phyloP scores from a whole-genome alignment of 1,140 invertebrate species.

The Drosophila dunni region DNA sequence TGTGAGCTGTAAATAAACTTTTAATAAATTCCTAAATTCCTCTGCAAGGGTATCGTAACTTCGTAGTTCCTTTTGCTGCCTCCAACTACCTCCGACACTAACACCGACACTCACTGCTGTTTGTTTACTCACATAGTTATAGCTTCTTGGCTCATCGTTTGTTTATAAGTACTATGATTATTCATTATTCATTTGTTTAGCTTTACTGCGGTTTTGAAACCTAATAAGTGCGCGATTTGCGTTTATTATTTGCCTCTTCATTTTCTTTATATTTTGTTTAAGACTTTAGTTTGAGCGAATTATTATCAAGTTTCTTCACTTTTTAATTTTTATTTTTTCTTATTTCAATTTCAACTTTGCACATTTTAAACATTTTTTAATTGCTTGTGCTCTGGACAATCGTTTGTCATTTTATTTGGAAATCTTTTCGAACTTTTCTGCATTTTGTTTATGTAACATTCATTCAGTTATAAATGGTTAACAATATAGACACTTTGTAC shows the following conservation, averaged over 20 bases:
- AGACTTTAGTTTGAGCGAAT: constrained; percentile 25
- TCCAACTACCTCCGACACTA: not conserved
- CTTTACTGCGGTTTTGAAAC: constrained; percentile 73
- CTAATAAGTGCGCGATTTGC: constrained; percentile 58
- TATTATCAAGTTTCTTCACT: constrained; percentile 11
- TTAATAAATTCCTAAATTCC: too few species aligned
- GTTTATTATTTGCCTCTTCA: not conserved
- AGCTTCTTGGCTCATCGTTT: constrained; percentile 63
- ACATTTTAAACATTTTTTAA: not conserved
- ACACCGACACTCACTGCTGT: constrained; percentile 15
- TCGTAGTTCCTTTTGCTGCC: not conserved
- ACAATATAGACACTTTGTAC: constrained; percentile 36
- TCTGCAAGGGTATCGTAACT: constrained; percentile 35
- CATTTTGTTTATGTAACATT: not conserved
- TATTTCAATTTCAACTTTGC: constrained; percentile 12
- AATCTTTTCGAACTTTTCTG: not conserved
- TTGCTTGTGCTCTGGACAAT: constrained; percentile 17
- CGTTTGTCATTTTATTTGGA: not conserved
- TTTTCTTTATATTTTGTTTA: constrained; percentile 25
- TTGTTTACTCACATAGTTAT: constrained; percentile 26
- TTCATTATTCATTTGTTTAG: constrained; percentile 60
- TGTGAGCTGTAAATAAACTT: too few species aligned
- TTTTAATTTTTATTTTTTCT: constrained; percentile 11
- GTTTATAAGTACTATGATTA: constrained; percentile 56
- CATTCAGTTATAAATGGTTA: constrained; percentile 23